phyloP scores from a whole-genome alignment of 2,888 invertebrate genomes.

The Mythimna loreyi region DNA sequence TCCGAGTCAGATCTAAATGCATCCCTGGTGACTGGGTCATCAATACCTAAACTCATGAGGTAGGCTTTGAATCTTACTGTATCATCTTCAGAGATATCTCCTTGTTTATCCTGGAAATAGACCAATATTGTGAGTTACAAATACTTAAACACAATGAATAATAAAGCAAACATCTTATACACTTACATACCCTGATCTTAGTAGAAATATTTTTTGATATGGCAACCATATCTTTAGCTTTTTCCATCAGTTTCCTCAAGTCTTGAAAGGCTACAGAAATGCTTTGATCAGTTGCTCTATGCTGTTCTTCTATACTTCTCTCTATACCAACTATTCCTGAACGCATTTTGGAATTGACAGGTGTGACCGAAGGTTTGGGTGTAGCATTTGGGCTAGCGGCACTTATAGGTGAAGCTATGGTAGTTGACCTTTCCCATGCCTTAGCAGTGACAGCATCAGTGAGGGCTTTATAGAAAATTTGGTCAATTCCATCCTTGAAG shows the following conservation, averaged over 20 bases:
- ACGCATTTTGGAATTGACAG: slow-evolving; percentile 92
- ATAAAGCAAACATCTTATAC: background rate
- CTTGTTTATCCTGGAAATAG: slow-evolving; percentile 95
- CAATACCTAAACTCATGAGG: slow-evolving; percentile 98
- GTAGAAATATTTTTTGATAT: slow-evolving; percentile 97
- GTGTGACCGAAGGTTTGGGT: slow-evolving; percentile 71
- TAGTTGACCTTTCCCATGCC: slow-evolving; percentile 91
- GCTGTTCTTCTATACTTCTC: slow-evolving; percentile 96
- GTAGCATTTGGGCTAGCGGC: slow-evolving; percentile 69
- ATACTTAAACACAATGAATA: background rate
- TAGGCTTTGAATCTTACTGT: slow-evolving; percentile 99
- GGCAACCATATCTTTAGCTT: slow-evolving; percentile 99
- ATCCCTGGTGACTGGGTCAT: slow-evolving; percentile 99
- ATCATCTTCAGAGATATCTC: slow-evolving; percentile 99
- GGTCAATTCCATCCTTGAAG: slow-evolving; percentile 95
- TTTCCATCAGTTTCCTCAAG: slow-evolving; percentile 97
- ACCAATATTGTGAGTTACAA: background rate
- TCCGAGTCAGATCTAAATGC: slow-evolving; percentile 96
- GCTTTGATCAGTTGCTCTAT: slow-evolving; percentile 97
- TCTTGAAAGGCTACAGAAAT: slow-evolving; percentile 99
- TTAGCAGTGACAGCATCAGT: slow-evolving; percentile 92
- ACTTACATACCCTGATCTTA: slow-evolving; percentile 94
- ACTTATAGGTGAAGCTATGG: slow-evolving; percentile 67
- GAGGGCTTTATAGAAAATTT: slow-evolving; percentile 92
- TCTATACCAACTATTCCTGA: slow-evolving; percentile 99